phyloP scores from a whole-genome alignment of 2,888 invertebrate genomes.

The Acanthoscelides obtectus region DNA sequence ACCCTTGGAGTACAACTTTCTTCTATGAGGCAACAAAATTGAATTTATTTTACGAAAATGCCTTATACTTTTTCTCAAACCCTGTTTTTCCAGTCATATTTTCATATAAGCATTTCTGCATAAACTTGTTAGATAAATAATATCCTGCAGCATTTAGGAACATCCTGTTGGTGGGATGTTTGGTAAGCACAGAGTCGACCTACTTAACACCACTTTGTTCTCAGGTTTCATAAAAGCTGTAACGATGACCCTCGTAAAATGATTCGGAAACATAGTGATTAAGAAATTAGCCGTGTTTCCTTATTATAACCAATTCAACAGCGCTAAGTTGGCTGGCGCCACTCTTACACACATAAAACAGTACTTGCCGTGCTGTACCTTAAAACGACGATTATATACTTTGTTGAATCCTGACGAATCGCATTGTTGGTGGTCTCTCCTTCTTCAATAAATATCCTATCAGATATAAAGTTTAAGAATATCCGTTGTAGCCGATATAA shows the following conservation, averaged over 20 bases:
- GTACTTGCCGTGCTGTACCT: constrained; percentile 4
- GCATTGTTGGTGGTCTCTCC: constrained; percentile 42
- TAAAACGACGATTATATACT: constrained; percentile 6
- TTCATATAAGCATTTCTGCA: too few species aligned
- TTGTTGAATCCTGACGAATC: constrained; percentile 8
- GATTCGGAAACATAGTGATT: constrained; percentile 13
- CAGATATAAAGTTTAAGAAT: constrained; percentile 39
- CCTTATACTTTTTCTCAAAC: too few species aligned
- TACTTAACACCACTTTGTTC: too few species aligned
- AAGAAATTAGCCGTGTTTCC: constrained; percentile 25
- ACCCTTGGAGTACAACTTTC: too few species aligned
- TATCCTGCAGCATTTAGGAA: too few species aligned
- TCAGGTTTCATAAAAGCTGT: not conserved
- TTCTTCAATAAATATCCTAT: constrained; percentile 41
- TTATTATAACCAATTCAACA: constrained; percentile 25
- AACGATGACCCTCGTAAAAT: not conserved
- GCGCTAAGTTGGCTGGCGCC: not conserved
- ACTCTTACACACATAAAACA: constrained; percentile 1
- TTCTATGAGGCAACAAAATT: too few species aligned
- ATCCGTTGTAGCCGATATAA: constrained; percentile 35
- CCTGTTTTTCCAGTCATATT: too few species aligned
- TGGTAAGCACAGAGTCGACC: too few species aligned
- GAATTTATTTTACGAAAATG: too few species aligned
- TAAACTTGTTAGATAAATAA: too few species aligned
- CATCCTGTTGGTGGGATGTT: too few species aligned